phyloP scores from a whole-genome alignment of 2,888 invertebrate genomes.

The Tetramorium bicarinatum region DNA sequence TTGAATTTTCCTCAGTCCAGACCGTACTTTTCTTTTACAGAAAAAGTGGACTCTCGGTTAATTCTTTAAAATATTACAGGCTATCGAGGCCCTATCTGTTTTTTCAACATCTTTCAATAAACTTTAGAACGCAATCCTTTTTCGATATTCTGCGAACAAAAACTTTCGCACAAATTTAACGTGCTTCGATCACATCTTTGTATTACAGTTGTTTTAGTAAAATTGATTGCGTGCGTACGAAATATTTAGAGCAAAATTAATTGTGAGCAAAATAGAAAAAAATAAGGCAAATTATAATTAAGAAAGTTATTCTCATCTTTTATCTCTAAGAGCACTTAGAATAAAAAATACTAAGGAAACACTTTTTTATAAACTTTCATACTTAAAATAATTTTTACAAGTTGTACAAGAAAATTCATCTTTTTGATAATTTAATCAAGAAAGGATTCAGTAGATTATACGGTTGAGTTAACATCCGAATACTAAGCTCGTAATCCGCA shows the following conservation, averaged over 20 bases:
- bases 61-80: conserved; percentile 18
- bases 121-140: not conserved
- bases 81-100: not conserved
- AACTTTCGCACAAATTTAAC: not conserved
- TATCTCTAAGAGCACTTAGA: not conserved
- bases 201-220: not conserved
- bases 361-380: not conserved
- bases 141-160: conserved; percentile 4
- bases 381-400: not conserved
- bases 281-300: not conserved
- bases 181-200: not conserved
- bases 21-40: not conserved
- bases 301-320: not conserved
- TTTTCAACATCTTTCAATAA: conserved; percentile 13
- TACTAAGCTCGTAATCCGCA: conserved; percentile 20
- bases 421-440: conserved; percentile 30
- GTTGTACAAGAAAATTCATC: not conserved
- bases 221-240: not conserved
- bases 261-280: not conserved
- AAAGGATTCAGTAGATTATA: conserved; percentile 28
- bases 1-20: conserved; percentile 45
- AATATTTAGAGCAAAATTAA: not conserved
- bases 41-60: conserved; percentile 37
- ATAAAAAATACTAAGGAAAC: not conserved
- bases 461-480: conserved; percentile 26